Percentiles rank a stretch among this genome's conserved stretches.
phyloP scores from a whole-genome alignment of 2,113 vertebrate genomes.

The Rhegmatorhina hoffmannsi region DNA sequence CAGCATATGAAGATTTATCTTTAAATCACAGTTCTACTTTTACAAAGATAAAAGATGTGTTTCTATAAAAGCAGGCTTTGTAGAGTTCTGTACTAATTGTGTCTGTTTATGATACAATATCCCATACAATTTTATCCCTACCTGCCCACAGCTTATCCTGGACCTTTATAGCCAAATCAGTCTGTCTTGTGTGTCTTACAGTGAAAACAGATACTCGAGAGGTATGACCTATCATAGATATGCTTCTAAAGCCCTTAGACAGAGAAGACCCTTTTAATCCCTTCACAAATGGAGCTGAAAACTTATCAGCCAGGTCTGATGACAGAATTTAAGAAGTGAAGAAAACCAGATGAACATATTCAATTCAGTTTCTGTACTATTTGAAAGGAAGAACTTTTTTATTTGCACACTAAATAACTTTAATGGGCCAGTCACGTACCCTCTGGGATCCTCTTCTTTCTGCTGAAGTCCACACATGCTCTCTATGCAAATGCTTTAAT shows the following conservation, averaged over 20 bases:
- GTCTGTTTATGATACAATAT: background rate
- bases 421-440: background rate
- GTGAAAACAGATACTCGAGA: background rate
- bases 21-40: slow-evolving; percentile 41
- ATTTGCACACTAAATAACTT: background rate
- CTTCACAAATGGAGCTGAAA: background rate
- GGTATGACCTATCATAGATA: background rate
- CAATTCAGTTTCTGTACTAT: background rate
- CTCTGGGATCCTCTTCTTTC: background rate
- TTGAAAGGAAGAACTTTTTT: background rate
- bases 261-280: background rate
- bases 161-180: background rate
- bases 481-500: background rate
- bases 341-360: background rate
- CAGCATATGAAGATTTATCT: background rate
- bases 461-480: background rate
- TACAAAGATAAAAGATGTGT: slow-evolving; percentile 19
- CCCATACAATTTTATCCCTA: background rate
- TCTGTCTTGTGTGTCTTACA: background rate
- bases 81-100: slow-evolving; percentile 26
- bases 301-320: background rate
- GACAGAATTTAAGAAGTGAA: background rate
- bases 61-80: slow-evolving; percentile 16
- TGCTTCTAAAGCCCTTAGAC: background rate
- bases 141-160: background rate